Evolutionary conservation across 2,888 invertebrate species (phyloP).

Genomic region (Crematogaster levior): DNA sequence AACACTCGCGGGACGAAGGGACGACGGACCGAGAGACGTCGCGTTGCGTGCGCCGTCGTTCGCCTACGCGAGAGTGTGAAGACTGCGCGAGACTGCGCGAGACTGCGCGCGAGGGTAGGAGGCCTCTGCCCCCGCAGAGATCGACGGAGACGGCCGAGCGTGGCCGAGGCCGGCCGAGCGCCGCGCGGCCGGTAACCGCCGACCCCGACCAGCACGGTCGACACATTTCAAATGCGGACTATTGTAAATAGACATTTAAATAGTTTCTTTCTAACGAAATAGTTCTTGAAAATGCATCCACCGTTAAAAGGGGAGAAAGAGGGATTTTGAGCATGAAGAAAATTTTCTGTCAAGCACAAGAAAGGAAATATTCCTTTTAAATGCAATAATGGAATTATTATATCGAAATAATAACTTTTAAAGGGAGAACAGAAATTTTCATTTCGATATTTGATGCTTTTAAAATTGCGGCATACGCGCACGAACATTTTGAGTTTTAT

Average conservation of each 20-base stretch:
- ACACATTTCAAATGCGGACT: conserved; percentile 3
- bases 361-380: too few relatives aligned
- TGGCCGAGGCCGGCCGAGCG: conserved; percentile 73
- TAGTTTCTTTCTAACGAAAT: neutral
- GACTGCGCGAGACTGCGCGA: conserved; percentile 64
- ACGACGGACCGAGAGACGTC: conserved; percentile 29
- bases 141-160: conserved; percentile 81
- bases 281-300: neutral
- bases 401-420: neutral
- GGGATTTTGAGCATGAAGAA: neutral
- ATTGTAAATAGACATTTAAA: neutral
- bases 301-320: neutral
- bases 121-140: conserved; percentile 85
- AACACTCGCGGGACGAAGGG: conserved; percentile 29
- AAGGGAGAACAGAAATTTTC: neutral
- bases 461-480: neutral
- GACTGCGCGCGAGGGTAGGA: conserved; percentile 73
- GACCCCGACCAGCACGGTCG: neutral
- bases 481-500: neutral
- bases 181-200: neutral
- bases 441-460: neutral
- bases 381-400: neutral
- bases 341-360: too few relatives aligned
- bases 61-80: conserved; percentile 76
- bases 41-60: conserved; percentile 66